Evolutionary conservation across 2,888 invertebrate species (phyloP).

Genomic region (Timema podura): DNA sequence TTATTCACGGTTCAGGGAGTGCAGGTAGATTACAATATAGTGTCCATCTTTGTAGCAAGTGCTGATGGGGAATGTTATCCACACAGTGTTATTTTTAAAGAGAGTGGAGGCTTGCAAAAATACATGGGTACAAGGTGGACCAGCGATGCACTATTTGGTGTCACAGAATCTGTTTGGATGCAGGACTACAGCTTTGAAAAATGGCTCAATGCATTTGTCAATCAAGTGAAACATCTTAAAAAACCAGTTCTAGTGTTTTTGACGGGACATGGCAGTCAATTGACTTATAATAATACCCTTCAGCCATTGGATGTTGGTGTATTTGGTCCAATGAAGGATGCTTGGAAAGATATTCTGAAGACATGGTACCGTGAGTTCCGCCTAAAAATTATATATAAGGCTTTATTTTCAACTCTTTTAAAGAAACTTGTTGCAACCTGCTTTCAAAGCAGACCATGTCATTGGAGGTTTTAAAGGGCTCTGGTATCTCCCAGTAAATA

Average conservation of each 20-base stretch:
- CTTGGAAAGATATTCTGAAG: no score
- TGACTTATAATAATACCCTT: conserved; percentile 11
- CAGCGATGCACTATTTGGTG: not conserved
- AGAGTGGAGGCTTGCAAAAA: conserved; percentile 1
- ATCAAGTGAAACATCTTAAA: conserved; percentile 6
- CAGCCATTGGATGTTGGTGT: conserved; percentile 10
- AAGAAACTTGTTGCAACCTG: conserved; percentile 10
- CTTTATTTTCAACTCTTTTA: not conserved
- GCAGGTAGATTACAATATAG: not conserved
- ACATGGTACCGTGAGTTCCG: not conserved
- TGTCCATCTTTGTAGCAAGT: conserved; percentile 14
- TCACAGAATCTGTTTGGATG: conserved; percentile 13
- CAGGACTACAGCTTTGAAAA: conserved; percentile 11
- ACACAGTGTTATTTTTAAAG: conserved; percentile 8
- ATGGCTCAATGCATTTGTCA: conserved; percentile 6
- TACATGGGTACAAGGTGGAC: conserved; percentile 2
- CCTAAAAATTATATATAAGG: not conserved
- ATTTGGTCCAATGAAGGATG: no score
- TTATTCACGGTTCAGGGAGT: conserved; percentile 10
- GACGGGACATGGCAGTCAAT: not conserved
- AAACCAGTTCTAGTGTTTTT: not conserved
- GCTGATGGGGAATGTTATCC: conserved; percentile 1
- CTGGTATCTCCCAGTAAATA: conserved; percentile 1
- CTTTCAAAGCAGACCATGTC: not conserved
- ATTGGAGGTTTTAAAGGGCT: conserved; percentile 11